Base-by-base conservation (phyloP, 2,113 vertebrate species). In the Polypterus senegalus region DNA sequence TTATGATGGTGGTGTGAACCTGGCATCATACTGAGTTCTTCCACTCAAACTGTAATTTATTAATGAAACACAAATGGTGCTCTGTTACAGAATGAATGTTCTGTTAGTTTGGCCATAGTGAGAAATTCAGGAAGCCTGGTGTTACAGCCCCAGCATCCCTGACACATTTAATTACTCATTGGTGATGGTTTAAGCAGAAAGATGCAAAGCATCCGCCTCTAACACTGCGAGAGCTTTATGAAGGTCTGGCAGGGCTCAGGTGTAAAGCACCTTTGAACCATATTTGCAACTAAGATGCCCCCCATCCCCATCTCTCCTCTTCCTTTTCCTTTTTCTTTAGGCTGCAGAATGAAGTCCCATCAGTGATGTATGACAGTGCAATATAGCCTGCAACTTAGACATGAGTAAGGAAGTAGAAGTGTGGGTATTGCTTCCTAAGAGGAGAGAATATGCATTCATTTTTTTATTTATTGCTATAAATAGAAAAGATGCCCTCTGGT, bases 161-260 rank as follows among this genome's bases (percentile, higher is more conserved):
- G 84, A 79, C 83, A 78, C 61, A 76, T 76, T 82, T 83, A 82
- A 84, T 88, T 87, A 78, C 75, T 83, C 78, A 70, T 74, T 78
- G 78, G 83, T 78, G 79, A 84, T 83, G 79, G 71, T 78, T 81
- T 79, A 70, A 66, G 73, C 73, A 70, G 27, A 72, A 71, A 57
- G 48, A 66, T 58, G 59, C 70, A 72, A 61, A 46, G 69, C 71
- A 66, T 58, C 69, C 61, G 61, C 57, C 73, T 63, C 63, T 69
- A 69, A 74, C 71, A 61, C 70, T 67, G 71, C 68, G 68, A 68
- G 71, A 63, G 72, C 61, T 72, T 76, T 79, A 74, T 75, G 78
- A 78, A 76, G 76, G 68, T 69, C 68, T 74, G 71, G 65, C 74
- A 73, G 78, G 27, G 65, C 77, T 74, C 74, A 79, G 80, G 77